Evolutionary conservation across 30 jellyfish, hydroid and myxozoan species (phyloP).

Genomic region (Aurelia aurita): DNA sequence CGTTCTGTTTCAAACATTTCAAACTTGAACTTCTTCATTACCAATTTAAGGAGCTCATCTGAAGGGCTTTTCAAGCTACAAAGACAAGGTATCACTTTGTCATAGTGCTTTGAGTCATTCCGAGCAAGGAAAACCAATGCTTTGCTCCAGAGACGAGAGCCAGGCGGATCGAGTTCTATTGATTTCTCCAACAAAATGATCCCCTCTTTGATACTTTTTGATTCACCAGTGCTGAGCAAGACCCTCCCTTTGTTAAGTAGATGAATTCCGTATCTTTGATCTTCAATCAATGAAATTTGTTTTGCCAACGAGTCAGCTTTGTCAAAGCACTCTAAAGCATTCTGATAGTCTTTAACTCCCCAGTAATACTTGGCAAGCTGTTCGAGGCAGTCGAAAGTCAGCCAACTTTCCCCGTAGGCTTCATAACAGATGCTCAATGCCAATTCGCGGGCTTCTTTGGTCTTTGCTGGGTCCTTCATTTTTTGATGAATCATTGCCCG

Average conservation of each 20-base stretch:
- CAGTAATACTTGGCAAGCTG: conserved; percentile 27
- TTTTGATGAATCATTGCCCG: no score
- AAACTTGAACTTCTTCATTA: no score
- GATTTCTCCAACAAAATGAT: not conserved
- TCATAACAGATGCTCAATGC: conserved; percentile 9
- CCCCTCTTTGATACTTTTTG: not conserved
- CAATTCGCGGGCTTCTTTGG: not conserved
- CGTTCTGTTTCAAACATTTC: no score
- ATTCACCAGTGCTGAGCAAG: not conserved
- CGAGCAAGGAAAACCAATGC: conserved; percentile 7
- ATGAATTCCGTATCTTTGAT: not conserved
- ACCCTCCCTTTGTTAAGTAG: conserved; percentile 9
- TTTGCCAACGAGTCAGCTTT: conserved; percentile 6
- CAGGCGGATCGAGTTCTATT: not conserved
- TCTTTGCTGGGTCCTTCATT: no score
- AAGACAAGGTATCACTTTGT: not conserved
- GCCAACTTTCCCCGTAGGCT: conserved; percentile 6
- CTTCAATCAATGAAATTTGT: not conserved
- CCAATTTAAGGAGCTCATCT: no score
- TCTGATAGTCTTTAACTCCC: not conserved
- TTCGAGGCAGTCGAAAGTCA: conserved; percentile 22
- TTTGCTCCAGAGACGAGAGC: not conserved
- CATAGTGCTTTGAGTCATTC: not conserved
- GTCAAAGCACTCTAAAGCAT: conserved; percentile 9
- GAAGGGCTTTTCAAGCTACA: not conserved